Conservation (phyloP, 2,888 invertebrate species). For the Mesodorylaimus sp. region DNA sequence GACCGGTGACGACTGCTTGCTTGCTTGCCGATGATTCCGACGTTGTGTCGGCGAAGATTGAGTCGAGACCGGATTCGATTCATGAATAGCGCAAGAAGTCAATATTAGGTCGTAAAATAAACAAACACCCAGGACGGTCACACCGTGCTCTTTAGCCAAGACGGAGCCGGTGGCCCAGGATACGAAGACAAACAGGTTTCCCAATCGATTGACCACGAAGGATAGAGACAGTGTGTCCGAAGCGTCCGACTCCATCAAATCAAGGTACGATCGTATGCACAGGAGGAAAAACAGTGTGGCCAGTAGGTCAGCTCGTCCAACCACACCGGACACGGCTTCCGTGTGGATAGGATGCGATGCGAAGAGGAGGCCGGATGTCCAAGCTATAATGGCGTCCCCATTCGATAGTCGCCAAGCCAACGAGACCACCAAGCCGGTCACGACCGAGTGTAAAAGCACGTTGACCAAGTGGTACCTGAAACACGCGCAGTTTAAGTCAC, state of each 20-base stretch:
- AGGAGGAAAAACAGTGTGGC: slow-evolving; percentile 74
- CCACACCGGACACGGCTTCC: slow-evolving; percentile 58
- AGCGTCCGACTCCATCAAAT: too few relatives aligned
- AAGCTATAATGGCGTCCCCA: not conserved
- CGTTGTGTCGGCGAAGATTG: too few relatives aligned
- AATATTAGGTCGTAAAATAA: not conserved
- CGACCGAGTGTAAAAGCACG: slow-evolving; percentile 62
- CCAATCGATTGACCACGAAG: too few relatives aligned
- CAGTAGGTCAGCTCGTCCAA: slow-evolving; percentile 80
- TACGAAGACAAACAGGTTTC: slow-evolving; percentile 63
- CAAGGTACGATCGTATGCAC: too few relatives aligned
- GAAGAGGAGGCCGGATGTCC: slow-evolving; percentile 55
- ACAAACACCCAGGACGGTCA: slow-evolving; percentile 1
- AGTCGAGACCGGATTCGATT: too few relatives aligned
- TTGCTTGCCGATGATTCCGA: too few relatives aligned
- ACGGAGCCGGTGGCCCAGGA: not conserved
- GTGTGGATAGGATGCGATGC: slow-evolving; percentile 89
- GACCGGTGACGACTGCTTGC: too few relatives aligned
- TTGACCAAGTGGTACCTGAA: slow-evolving; percentile 64
- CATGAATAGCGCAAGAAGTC: too few relatives aligned
- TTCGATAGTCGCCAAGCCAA: slow-evolving; percentile 44
- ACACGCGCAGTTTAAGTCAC: not conserved
- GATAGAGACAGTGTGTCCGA: too few relatives aligned
- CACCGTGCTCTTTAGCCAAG: slow-evolving; percentile 3
- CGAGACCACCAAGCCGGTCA: slow-evolving; percentile 60